Evolutionary conservation across 2,888 invertebrate genomes (phyloP), one percentile per base, ranked within the genome.

Genomic region (Tubulanus polymorphus): DNA sequence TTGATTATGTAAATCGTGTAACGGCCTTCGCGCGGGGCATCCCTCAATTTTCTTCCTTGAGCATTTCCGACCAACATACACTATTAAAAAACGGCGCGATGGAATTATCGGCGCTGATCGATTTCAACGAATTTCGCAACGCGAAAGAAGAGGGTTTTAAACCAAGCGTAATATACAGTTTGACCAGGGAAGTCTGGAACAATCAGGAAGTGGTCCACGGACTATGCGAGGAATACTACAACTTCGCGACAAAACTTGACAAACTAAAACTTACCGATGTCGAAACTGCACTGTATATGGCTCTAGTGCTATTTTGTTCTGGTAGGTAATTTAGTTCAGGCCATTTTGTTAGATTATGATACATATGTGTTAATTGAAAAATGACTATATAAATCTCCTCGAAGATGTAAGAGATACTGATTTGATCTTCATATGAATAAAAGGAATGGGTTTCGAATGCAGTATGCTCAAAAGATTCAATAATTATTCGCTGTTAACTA

Each of bases 1-100:
- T n/a, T n/a, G n/a, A n/a, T n/a, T n/a, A n/a, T n/a, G n/a, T n/a
- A n/a, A n/a, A 63, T 5, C 69, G 67, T 54, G 68, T 72, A 32
- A 69, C 72, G 2, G 65, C 66, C 18, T 70, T 72, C 54, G 70
- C 71, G 29, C 65, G 65, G 53, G 68, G 70, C 48, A 69, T 71
- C 46, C 71, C 71, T 3, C 65, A 70, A 54, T 72, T 72, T 51
- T 64, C 66, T 28, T 62, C 67, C 30, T 58, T 73, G 35, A 57
- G 62, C n/a, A 58, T 64, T 27, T 59, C 58, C 2, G 70, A 71
- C 57, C 73, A 73, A 58, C 60, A 69, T 18, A 57, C 65, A 2
- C 62, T 73, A 3, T 69, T 73, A 30, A 70, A 70, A 55, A 61
- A 63, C 20, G 66, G 66, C 37, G 65, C 72, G 26, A 58, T 73